These are phyloP conservation scores for Heptranchias perlo DNA, from an alignment of 2,113 vertebrate genomes.

Conservation along the genomic window DNA sequence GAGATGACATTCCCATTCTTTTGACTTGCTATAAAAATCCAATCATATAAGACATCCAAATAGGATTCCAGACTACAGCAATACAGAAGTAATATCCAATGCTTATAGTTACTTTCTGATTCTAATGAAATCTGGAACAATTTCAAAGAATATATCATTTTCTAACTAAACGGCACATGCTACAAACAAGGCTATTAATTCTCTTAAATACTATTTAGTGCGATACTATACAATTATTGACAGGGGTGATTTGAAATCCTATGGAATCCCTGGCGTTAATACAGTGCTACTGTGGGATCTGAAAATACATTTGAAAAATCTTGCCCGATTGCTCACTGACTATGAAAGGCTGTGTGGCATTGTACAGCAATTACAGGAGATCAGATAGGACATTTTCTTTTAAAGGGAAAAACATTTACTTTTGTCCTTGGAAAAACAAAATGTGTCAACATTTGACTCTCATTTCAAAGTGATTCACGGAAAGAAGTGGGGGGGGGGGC, in stretches of 20 bases:
- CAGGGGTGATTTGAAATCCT: background rate
- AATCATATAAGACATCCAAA: background rate
- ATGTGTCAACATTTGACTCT: background rate
- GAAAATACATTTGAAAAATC: background rate
- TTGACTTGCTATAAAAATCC: background rate
- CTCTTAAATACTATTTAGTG: background rate
- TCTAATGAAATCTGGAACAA: background rate
- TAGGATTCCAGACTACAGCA: background rate
- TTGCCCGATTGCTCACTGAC: too few species aligned
- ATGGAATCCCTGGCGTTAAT: background rate
- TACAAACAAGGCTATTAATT: too few species aligned
- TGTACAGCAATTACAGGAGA: background rate
- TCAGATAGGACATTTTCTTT: too few species aligned
- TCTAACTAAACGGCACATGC: background rate
- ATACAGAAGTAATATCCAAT: background rate
- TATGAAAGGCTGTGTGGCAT: background rate
- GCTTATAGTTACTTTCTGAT: background rate
- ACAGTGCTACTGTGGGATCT: background rate
- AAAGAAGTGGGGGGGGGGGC: background rate
- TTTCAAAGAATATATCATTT: background rate
- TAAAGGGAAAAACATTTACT: background rate
- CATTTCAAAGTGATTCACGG: background rate
- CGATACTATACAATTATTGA: background rate
- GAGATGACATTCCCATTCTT: background rate
- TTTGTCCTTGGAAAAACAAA: background rate